Evolutionary conservation across 2,888 invertebrate species (phyloP), one percentile per base, ranked within the genome.

Genomic region (Syritta pipiens): DNA sequence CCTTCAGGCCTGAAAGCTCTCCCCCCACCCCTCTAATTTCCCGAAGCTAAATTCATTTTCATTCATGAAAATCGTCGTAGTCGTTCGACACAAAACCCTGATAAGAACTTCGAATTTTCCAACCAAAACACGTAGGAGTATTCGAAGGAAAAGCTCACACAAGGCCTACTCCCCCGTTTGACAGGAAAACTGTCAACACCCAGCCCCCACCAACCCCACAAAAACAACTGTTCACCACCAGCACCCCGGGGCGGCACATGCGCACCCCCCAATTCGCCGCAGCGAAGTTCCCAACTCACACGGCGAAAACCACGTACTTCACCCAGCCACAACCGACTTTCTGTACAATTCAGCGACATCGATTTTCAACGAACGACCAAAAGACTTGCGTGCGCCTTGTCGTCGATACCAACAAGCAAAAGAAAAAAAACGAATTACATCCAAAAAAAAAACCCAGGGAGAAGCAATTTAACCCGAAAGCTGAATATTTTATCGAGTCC

Each of bases 351-450:
- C 62, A 81, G 75, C 75, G 68, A 75, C 75, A 81, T 81, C 81
- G 81, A 81, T 81, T 81, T 81, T 81, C 81, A 75, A 81, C 81
- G 51, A 81, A 72, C 65, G 62, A 79, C 72, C 53, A 79, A 74
- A 68, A 75, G 81, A 81, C 74, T 81, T 81, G 81, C 69, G 81
- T 81, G 75, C 69, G 30, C 59, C 48, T 37, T 46, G 37, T 46
- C 74, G 72, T 79, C 72, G 67, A 68, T 55, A 68, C 53, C 44
- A 72, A 60, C 24, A 26, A 37, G 37, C 37, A 7, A 42, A 20
- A 51, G 28, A 55, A 75, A 65, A 40, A 46, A 40, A 59, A 60
- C 12, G 51, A 35, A 10, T 19, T 42, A 32, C 32, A 49, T 28
- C 17, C 17, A 26, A 48, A 26, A 10, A 57, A 17, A 24, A 53